Percentiles rank a stretch among this genome's conserved stretches.
Conservation (phyloP, 2,797 vertebrate species). For the Sparidentex hasta region DNA sequence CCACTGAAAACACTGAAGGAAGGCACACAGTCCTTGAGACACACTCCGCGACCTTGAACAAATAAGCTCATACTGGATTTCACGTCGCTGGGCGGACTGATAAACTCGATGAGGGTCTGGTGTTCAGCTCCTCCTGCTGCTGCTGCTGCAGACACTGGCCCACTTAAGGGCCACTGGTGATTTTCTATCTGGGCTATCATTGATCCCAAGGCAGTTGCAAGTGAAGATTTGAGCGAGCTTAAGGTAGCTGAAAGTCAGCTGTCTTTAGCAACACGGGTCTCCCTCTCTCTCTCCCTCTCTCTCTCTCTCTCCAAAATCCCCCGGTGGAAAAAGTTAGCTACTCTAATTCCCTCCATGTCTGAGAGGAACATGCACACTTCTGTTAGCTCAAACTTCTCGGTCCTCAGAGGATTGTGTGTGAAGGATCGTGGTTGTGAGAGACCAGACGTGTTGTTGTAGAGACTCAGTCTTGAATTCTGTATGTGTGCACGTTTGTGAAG, state of each 20-base stretch:
- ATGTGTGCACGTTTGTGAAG: not conserved
- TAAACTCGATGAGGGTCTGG: slow-evolving; percentile 38
- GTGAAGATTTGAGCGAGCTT: slow-evolving; percentile 53
- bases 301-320: not conserved
- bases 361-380: slow-evolving; percentile 36
- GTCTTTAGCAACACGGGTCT: slow-evolving; percentile 42
- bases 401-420: slow-evolving; percentile 23
- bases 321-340: slow-evolving; percentile 27
- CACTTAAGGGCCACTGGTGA: slow-evolving; percentile 61
- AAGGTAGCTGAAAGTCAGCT: slow-evolving; percentile 28
- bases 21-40: not conserved
- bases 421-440: slow-evolving; percentile 10
- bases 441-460: not conserved
- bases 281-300: slow-evolving; percentile 4
- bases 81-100: not conserved
- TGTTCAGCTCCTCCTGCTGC: slow-evolving; percentile 13
- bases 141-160: slow-evolving; percentile 44
- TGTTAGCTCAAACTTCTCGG: slow-evolving; percentile 17
- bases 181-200: slow-evolving; percentile 62
- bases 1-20: not conserved
- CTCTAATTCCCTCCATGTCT: slow-evolving; percentile 33
- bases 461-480: slow-evolving; percentile 5
- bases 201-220: slow-evolving; percentile 57
- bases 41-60: slow-evolving; percentile 36
- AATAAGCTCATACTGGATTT: slow-evolving; percentile 31